Conservation (phyloP, 2,888 invertebrate genomes). For the Globia sparganii region DNA sequence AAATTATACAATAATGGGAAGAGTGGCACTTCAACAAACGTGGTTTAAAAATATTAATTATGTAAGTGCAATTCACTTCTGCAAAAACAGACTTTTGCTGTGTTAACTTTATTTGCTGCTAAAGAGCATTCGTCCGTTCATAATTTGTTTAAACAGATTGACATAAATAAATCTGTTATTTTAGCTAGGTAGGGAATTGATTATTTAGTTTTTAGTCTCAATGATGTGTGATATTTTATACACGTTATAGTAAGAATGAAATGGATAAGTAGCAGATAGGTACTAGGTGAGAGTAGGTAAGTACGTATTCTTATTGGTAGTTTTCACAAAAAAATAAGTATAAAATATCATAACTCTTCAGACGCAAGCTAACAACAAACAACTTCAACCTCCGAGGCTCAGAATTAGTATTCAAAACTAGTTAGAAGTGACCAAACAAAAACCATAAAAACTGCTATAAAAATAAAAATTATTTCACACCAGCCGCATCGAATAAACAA, state of each 20-base stretch:
- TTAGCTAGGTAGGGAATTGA: neutral
- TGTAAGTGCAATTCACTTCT: neutral
- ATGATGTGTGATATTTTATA: neutral
- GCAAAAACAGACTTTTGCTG: slow-evolving; percentile 22
- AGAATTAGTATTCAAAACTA: slow-evolving; percentile 38
- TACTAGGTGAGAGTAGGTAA: neutral
- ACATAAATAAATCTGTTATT: slow-evolving; percentile 1
- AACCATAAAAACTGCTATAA: slow-evolving; percentile 48
- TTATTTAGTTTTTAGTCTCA: neutral
- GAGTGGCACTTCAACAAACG: slow-evolving; percentile 1
- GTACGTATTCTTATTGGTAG: neutral
- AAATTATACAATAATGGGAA: neutral
- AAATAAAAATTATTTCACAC: slow-evolving; percentile 30
- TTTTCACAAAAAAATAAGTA: neutral
- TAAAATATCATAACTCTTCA: neutral
- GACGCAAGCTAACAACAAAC: neutral
- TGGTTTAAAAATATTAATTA: slow-evolving; percentile 7
- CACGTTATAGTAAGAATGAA: neutral
- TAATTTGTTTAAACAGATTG: slow-evolving; percentile 12
- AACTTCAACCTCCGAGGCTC: neutral
- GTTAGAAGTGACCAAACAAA: slow-evolving; percentile 41
- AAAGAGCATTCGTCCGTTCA: slow-evolving; percentile 11
- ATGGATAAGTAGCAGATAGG: too few species aligned
- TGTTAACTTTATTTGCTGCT: slow-evolving; percentile 8
- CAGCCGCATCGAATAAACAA: slow-evolving; percentile 43